Conservation (phyloP, 2,113 vertebrate genomes). For the Antechinus flavipes region DNA sequence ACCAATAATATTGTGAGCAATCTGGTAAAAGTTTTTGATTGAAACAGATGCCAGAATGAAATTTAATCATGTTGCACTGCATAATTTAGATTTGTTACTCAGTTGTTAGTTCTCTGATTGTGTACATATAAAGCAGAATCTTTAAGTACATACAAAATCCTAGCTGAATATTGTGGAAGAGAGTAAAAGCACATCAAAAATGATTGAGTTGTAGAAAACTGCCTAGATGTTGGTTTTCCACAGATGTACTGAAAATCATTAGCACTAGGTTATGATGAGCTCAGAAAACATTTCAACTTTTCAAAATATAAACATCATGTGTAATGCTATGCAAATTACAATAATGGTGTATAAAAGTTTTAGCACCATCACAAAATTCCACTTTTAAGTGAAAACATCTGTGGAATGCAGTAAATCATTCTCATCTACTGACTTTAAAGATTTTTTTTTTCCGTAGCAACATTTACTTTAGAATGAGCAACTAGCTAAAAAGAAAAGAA, state of each 20-base stretch:
- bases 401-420: constrained; percentile 76
- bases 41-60: constrained; percentile 61
- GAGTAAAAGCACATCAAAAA: constrained; percentile 76
- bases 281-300: constrained; percentile 81
- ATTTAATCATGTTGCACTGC: not conserved
- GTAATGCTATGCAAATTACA: constrained; percentile 84
- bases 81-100: constrained; percentile 52
- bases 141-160: constrained; percentile 62
- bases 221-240: constrained; percentile 76
- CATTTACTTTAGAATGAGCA: constrained; percentile 53
- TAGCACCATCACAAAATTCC: constrained; percentile 81
- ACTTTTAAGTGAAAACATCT: constrained; percentile 84
- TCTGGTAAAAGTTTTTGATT: constrained; percentile 42
- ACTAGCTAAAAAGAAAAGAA: constrained; percentile 46
- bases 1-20: constrained; percentile 19
- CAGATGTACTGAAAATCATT: constrained; percentile 82
- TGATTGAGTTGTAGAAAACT: constrained; percentile 71
- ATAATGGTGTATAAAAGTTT: constrained; percentile 79
- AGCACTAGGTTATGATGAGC: constrained; percentile 79
- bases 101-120: constrained; percentile 65
- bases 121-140: constrained; percentile 50
- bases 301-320: constrained; percentile 82
- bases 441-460: constrained; percentile 48
- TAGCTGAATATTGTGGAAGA: constrained; percentile 71
- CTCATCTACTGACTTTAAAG: constrained; percentile 69